A percentile compares a stretch with the other conserved stretches of the same genome.
phyloP scores from a whole-genome alignment of 2,888 invertebrate species.

The Biston stratarius region DNA sequence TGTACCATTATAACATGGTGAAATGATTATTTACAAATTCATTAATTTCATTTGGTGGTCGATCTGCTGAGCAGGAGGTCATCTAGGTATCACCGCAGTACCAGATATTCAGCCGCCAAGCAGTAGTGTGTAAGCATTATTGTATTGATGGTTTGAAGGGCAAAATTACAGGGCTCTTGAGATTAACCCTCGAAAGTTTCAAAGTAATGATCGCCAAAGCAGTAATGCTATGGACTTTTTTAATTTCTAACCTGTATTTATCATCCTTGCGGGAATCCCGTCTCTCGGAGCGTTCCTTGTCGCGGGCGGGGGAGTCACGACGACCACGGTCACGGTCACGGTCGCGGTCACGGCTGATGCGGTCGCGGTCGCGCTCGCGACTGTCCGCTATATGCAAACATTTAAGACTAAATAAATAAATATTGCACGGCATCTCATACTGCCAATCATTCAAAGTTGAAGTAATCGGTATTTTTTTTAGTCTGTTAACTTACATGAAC shows the following conservation, averaged over 20 bases:
- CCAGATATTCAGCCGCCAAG: no score
- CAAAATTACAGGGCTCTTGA: no score
- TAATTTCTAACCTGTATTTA: slow-evolving; percentile 50
- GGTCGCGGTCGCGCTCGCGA: slow-evolving; percentile 52
- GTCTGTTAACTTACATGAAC: slow-evolving; percentile 50
- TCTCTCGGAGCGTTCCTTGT: slow-evolving; percentile 37
- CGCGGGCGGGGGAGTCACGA: slow-evolving; percentile 46
- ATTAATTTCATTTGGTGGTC: no score
- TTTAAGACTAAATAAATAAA: background rate
- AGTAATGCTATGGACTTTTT: background rate
- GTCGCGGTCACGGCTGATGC: slow-evolving; percentile 49
- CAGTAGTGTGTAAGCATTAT: no score
- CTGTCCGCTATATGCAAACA: slow-evolving; percentile 44
- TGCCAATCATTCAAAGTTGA: no score
- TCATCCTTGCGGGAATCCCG: slow-evolving; percentile 64
- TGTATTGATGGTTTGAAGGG: no score
- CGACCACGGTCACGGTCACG: slow-evolving; percentile 49
- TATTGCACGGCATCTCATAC: background rate
- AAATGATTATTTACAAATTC: no score
- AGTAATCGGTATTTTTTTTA: no score
- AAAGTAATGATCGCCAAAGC: background rate
- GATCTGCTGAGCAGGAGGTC: no score
- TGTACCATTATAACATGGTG: no score
- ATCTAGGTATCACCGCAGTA: no score
- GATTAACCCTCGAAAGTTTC: no score